Evolutionary conservation across 2,888 invertebrate genomes (phyloP), one percentile per base, ranked within the genome.

Genomic region (Epinotia ramella): DNA sequence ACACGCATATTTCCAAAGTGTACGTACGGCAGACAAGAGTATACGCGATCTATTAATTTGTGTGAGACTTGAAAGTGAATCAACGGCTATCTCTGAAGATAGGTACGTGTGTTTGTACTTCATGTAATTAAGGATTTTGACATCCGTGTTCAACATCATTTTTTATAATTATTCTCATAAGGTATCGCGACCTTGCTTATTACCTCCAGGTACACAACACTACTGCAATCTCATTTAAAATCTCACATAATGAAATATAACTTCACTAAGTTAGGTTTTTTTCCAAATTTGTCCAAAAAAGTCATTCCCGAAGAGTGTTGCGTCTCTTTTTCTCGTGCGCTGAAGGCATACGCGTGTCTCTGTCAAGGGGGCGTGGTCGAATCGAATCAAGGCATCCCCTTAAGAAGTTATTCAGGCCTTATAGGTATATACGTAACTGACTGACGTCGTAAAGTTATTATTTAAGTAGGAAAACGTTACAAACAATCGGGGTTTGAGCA

Each of bases 381-480:
- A n/a, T n/a, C n/a, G n/a, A n/a, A n/a, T n/a, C n/a, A n/a, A n/a
- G n/a, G n/a, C n/a, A n/a, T n/a, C n/a, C n/a, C n/a, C n/a, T n/a
- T 33, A 33, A 33, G 33, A 33, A 33, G 6, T 6, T 6, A 40
- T 40, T 40, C 40, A 40, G 40, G 40, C 40, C 9, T 40, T 40
- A 46, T 20, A 64, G 44, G 12, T 13, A 46, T 1, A 46, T 46
- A 18, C 44, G 44, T 46, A 13, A 40, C 18, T 12, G 28, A 44
- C 40, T 20, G 44, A 49, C 20, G 63, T 20, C 46, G 20, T 64
- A 64, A 64, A 64, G 20, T 64, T 20, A 46, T 64, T 64, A 64
- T 44, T 64, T 11, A 64, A 20, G 64, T 7, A 64, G 24, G 64
- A 64, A 64, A 64, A 63, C 20, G 20, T 64, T 44, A 16, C 46